Conservation (phyloP, 2,888 invertebrate genomes). For the Parelbella ahira region DNA sequence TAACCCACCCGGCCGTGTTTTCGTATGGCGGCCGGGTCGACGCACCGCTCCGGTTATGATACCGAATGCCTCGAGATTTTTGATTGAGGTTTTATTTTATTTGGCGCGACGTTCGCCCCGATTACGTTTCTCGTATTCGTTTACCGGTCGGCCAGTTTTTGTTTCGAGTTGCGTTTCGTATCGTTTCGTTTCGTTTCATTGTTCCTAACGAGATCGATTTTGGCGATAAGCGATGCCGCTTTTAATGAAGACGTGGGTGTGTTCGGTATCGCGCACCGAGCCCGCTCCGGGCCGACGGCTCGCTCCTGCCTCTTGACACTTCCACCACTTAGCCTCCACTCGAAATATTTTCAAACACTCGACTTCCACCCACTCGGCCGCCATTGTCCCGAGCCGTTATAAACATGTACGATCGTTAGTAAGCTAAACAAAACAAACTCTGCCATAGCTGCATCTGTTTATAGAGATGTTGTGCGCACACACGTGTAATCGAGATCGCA, state of each 20-base stretch:
- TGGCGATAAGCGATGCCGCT: conserved; percentile 59
- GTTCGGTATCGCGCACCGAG: conserved; percentile 29
- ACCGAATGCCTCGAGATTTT: conserved; percentile 74
- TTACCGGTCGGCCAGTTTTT: conserved; percentile 70
- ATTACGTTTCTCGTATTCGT: conserved; percentile 76
- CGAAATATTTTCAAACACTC: conserved; percentile 13
- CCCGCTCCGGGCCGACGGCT: too few relatives aligned
- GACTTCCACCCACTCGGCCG: conserved; percentile 13
- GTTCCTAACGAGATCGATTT: conserved; percentile 77
- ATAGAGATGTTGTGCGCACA: too few relatives aligned
- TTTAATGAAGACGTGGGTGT: conserved; percentile 78
- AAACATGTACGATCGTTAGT: conserved; percentile 25
- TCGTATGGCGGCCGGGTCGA: conserved; percentile 65
- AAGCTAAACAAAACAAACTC: too few relatives aligned
- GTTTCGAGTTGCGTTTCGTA: too few relatives aligned
- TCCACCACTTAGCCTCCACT: conserved; percentile 13
- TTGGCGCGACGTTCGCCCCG: conserved; percentile 68
- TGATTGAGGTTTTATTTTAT: conserved; percentile 78
- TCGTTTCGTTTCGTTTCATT: conserved; percentile 74
- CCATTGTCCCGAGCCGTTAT: conserved; percentile 19
- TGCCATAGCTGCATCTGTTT: too few relatives aligned
- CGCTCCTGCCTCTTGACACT: conserved; percentile 17
- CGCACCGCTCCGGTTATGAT: conserved; percentile 74
- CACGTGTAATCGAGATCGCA: too few relatives aligned
- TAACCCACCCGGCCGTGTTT: conserved; percentile 63